These are phyloP conservation scores for Hirtodrosophila cameraria DNA, from an alignment of 2,888 invertebrate species.

Conservation along the genomic window DNA sequence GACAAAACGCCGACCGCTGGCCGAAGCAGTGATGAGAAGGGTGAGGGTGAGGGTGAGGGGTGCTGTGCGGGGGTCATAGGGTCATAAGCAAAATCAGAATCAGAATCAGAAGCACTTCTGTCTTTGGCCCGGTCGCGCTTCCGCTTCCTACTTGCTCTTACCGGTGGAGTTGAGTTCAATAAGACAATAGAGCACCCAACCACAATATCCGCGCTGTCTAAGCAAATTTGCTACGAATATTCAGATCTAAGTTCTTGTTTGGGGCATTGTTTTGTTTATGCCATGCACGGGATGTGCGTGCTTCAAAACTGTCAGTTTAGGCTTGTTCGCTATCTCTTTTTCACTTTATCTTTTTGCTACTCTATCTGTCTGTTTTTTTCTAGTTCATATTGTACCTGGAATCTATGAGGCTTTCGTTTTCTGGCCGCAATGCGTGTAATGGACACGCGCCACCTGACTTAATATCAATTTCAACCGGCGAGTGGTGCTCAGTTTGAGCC, in stretches of 20 bases:
- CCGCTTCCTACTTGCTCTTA: conserved; percentile 47
- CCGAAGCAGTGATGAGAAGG: conserved; percentile 6
- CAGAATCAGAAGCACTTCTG: conserved; percentile 9
- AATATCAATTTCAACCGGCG: conserved; percentile 69
- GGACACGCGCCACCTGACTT: conserved; percentile 79
- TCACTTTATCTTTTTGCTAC: neutral
- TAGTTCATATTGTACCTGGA: conserved; percentile 19
- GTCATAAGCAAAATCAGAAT: too few relatives aligned
- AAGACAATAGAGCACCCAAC: conserved; percentile 59
- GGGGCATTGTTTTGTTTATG: conserved; percentile 61
- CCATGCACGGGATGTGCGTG: conserved; percentile 67
- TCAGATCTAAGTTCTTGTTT: conserved; percentile 16
- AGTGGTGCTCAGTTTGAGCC: conserved; percentile 24
- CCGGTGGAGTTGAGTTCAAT: conserved; percentile 44
- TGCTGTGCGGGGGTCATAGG: neutral
- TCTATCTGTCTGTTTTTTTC: neutral
- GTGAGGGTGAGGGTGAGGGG: neutral
- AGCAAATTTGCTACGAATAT: conserved; percentile 54
- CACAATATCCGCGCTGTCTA: conserved; percentile 68
- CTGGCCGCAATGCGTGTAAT: conserved; percentile 72
- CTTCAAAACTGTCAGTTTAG: conserved; percentile 67
- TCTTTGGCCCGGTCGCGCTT: conserved; percentile 36
- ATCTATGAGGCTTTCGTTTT: conserved; percentile 58
- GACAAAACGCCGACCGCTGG: conserved; percentile 68
- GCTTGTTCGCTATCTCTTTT: neutral